Conservation (phyloP, 2,888 invertebrate species). For the Acanthosepion esculentum region DNA sequence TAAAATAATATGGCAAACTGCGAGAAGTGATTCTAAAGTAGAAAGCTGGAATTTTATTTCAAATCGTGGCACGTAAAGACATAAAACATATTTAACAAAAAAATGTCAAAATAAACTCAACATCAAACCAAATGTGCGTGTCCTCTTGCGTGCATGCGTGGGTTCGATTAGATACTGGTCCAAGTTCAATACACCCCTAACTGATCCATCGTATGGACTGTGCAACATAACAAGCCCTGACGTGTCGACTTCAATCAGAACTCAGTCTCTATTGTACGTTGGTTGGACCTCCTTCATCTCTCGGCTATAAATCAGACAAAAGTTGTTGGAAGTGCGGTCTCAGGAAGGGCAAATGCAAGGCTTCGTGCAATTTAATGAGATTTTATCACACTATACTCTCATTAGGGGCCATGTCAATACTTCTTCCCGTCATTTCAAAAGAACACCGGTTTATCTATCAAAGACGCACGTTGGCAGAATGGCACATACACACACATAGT, state of each 20-base stretch:
- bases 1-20: too few relatives aligned
- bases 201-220: too few relatives aligned
- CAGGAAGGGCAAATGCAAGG: neutral
- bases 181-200: neutral
- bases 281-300: neutral
- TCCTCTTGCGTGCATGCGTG: neutral
- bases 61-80: neutral
- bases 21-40: neutral
- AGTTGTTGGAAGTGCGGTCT: neutral
- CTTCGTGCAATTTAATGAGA: neutral
- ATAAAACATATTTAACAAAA: neutral
- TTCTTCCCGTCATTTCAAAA: neutral
- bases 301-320: conserved; percentile 33
- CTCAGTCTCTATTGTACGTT: neutral
- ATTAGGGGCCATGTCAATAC: neutral
- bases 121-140: neutral
- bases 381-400: conserved; percentile 18
- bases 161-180: neutral
- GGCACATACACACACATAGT: neutral
- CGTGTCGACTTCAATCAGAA: neutral
- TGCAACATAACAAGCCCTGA: neutral
- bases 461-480: neutral
- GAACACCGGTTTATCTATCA: neutral
- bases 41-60: neutral
- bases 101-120: neutral